Conservation (phyloP, 2,797 vertebrate genomes). For the Channa striata region DNA sequence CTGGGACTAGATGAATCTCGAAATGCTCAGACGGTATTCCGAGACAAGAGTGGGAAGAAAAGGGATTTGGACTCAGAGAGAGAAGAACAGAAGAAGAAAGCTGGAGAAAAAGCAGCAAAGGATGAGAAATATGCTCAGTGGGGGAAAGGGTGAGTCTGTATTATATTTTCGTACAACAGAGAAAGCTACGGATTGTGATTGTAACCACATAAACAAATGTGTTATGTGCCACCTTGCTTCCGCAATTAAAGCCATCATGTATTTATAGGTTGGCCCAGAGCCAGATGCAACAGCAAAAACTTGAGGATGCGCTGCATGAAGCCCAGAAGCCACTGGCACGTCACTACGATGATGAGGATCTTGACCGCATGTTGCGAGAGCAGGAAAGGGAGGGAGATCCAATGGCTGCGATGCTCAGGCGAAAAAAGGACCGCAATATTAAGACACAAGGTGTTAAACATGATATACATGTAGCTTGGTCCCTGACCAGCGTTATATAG, state of each 20-base stretch:
- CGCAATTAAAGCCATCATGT: slow-evolving; percentile 12
- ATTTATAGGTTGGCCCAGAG: slow-evolving; percentile 88
- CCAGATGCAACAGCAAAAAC: slow-evolving; percentile 91
- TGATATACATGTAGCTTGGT: slow-evolving; percentile 2
- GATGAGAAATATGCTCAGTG: slow-evolving; percentile 94
- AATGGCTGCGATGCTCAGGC: slow-evolving; percentile 92
- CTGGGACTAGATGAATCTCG: slow-evolving; percentile 86
- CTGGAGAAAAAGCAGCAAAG: slow-evolving; percentile 85
- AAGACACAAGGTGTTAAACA: slow-evolving; percentile 80
- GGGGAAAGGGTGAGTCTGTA: slow-evolving; percentile 90
- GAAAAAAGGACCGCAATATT: slow-evolving; percentile 88
- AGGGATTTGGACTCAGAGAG: slow-evolving; percentile 90
- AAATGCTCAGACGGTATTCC: slow-evolving; percentile 89
- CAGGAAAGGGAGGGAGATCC: slow-evolving; percentile 96
- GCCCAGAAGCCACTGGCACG: slow-evolving; percentile 95
- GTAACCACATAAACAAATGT: neutral
- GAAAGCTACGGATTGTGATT: neutral
- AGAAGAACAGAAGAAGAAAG: slow-evolving; percentile 86
- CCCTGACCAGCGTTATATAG: neutral
- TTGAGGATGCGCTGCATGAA: slow-evolving; percentile 90
- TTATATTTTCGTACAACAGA: neutral
- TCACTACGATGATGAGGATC: slow-evolving; percentile 92
- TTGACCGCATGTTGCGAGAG: slow-evolving; percentile 94
- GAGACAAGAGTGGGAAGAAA: slow-evolving; percentile 92
- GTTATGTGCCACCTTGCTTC: neutral